Conservation (phyloP, 2,888 invertebrate species). For the Ophion slaviceki region DNA sequence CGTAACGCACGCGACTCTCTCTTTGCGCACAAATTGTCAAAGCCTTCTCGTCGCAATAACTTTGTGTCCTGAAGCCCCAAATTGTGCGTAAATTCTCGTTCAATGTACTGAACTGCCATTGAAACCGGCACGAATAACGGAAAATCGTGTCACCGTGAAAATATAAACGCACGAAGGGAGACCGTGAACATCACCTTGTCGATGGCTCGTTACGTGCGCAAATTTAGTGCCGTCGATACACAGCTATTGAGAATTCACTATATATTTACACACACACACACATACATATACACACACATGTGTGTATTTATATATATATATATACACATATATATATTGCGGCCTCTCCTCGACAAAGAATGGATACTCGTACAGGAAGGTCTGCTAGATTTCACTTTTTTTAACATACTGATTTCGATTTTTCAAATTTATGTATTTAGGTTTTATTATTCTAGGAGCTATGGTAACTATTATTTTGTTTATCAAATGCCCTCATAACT, state of each 20-base stretch:
- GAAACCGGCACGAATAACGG: conserved; percentile 39
- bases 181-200: conserved; percentile 55
- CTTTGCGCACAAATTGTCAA: neutral
- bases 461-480: too few relatives aligned
- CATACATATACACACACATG: too few relatives aligned
- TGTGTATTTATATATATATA: too few relatives aligned
- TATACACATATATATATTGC: neutral
- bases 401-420: neutral
- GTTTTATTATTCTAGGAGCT: neutral
- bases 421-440: neutral
- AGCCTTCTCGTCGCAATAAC: conserved; percentile 15
- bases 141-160: conserved; percentile 2
- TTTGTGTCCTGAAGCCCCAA: conserved; percentile 32
- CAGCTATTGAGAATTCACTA: conserved; percentile 13
- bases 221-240: conserved; percentile 51
- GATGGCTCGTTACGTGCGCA: conserved; percentile 37
- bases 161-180: conserved; percentile 33
- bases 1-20: conserved; percentile 11
- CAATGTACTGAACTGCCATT: neutral
- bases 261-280: neutral
- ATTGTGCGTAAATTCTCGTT: conserved; percentile 35
- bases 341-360: conserved; percentile 10
- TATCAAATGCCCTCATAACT: too few relatives aligned
- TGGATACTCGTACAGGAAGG: conserved; percentile 13
- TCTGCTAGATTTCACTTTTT: neutral